Percentiles rank a stretch among this genome's conserved stretches.
These are phyloP conservation scores for Halcyon senegalensis DNA, from an alignment of 2,113 vertebrate genomes.

Conservation along the genomic window DNA sequence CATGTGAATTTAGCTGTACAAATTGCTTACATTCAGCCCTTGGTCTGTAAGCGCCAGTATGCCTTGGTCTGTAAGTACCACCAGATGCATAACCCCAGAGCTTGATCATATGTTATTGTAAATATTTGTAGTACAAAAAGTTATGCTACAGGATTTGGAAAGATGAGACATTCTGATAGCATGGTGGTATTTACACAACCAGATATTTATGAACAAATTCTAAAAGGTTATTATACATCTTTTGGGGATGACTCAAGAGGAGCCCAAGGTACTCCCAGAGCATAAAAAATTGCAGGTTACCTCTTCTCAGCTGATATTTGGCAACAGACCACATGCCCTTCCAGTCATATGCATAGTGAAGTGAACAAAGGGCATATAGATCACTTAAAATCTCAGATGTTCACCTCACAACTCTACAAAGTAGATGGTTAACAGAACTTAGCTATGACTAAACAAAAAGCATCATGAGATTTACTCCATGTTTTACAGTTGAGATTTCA, in stretches of 20 bases:
- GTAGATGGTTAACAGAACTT: constrained; percentile 13
- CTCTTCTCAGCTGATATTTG: constrained; percentile 7
- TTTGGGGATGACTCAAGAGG: neutral
- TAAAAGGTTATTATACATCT: neutral
- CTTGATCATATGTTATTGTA: neutral
- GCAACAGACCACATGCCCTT: neutral
- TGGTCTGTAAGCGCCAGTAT: neutral
- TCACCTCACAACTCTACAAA: neutral
- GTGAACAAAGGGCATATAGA: constrained; percentile 10
- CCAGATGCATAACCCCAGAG: neutral
- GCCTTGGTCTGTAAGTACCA: neutral
- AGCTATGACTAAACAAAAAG: neutral
- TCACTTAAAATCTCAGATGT: neutral
- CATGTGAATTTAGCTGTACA: neutral
- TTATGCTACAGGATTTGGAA: neutral
- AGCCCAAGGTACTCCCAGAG: neutral
- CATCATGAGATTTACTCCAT: neutral
- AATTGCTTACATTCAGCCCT: neutral
- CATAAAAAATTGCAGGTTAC: neutral
- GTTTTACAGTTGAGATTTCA: neutral
- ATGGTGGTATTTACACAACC: neutral
- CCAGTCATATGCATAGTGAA: constrained; percentile 33
- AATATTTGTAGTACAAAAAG: neutral
- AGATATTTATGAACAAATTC: neutral
- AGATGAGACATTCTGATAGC: neutral